These are phyloP conservation scores for Apantesis nais DNA, from an alignment of 2,888 invertebrate species.

Conservation along the genomic window DNA sequence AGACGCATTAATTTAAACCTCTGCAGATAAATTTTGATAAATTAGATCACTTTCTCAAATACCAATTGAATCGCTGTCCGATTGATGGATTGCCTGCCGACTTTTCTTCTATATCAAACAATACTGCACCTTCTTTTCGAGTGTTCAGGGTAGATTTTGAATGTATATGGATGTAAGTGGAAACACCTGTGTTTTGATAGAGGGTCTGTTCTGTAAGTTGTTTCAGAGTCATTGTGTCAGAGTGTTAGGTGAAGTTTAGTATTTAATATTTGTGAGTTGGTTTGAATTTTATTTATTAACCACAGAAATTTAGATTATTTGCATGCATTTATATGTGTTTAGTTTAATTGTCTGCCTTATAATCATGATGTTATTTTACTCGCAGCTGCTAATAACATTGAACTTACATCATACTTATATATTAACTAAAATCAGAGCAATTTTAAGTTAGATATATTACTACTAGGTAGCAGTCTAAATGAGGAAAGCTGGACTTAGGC, in stretches of 20 bases:
- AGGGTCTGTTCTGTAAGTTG: conserved; percentile 42
- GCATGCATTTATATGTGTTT: background rate
- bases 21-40: conserved; percentile 61
- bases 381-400: too few species aligned
- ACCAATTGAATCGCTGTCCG: conserved; percentile 53
- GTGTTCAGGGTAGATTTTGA: conserved; percentile 12
- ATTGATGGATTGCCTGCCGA: conserved; percentile 57
- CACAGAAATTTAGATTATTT: background rate
- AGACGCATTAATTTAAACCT: conserved; percentile 48
- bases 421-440: too few species aligned
- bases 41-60: conserved; percentile 60
- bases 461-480: too few species aligned
- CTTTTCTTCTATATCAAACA: conserved; percentile 25
- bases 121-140: conserved; percentile 37
- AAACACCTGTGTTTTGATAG: conserved; percentile 51
- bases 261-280: conserved; percentile 31
- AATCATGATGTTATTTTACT: too few species aligned
- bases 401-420: too few species aligned
- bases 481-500: too few species aligned
- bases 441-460: too few species aligned
- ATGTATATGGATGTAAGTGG: conserved; percentile 16
- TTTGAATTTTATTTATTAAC: background rate
- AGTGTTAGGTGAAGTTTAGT: conserved; percentile 29
- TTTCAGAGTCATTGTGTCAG: conserved; percentile 29
- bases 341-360: too few species aligned